A percentile compares a stretch with the other conserved stretches of the same genome.
Conservation (phyloP, 2,797 vertebrate species). For the Coilia nasus region DNA sequence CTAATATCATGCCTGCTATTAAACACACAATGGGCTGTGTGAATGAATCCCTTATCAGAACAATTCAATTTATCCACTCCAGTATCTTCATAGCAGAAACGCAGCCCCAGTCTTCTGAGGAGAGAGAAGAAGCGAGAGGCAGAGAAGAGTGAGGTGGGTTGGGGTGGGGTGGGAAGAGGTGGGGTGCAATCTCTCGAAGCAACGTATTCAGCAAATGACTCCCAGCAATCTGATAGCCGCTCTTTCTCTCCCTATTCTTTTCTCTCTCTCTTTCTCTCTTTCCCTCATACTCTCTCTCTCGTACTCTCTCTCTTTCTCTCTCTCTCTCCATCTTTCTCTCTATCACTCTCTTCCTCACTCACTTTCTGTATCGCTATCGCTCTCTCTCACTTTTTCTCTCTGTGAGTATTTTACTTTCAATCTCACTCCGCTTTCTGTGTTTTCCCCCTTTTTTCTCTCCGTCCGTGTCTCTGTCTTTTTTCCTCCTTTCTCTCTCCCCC, state of each 20-base stretch:
- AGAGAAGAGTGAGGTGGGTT: not conserved
- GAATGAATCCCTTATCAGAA: conserved; percentile 4
- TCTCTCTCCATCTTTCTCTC: too few species aligned
- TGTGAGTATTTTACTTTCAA: conserved; percentile 9
- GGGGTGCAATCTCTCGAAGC: not conserved
- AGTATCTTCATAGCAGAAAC: not conserved
- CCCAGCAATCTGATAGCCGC: not conserved
- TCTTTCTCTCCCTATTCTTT: not conserved
- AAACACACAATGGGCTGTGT: not conserved
- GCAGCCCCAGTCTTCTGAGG: not conserved
- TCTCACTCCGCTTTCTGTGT: not conserved
- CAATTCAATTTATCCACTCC: not conserved
- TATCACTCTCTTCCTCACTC: too few species aligned
- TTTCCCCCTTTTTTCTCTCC: not conserved
- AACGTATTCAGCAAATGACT: not conserved
- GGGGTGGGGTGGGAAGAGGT: too few species aligned
- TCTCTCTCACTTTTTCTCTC: too few species aligned
- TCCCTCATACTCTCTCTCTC: too few species aligned
- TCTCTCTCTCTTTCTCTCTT: not conserved
- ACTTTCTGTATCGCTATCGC: too few species aligned
- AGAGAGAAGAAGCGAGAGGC: not conserved
- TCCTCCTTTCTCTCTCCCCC: not conserved
- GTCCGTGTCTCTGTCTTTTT: conserved; percentile 28
- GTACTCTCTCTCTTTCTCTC: too few species aligned
- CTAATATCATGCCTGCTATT: not conserved